Conservation (phyloP, 1,140 invertebrate genomes). For the Saccostrea echinata region DNA sequence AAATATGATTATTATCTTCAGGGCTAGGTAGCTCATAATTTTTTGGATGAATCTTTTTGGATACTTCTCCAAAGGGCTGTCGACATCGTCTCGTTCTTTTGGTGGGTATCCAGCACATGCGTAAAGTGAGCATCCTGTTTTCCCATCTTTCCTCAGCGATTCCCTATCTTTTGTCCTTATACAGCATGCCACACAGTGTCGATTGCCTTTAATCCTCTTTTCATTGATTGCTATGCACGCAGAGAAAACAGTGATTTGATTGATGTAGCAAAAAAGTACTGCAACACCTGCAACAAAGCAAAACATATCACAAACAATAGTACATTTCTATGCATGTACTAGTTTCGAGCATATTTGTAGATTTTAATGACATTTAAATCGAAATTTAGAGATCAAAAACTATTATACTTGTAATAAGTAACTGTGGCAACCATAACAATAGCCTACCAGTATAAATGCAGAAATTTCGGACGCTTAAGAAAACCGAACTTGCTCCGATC, state of each 20-base stretch:
- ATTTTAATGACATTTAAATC: too few relatives aligned
- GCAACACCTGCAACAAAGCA: constrained; percentile 50
- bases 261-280: constrained; percentile 59
- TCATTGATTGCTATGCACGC: constrained; percentile 56
- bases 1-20: constrained; percentile 85
- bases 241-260: constrained; percentile 54
- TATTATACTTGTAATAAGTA: too few relatives aligned
- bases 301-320: background rate
- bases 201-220: constrained; percentile 43
- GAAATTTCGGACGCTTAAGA: constrained; percentile 96
- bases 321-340: too few relatives aligned
- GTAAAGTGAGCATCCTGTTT: constrained; percentile 43
- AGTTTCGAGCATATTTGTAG: too few relatives aligned
- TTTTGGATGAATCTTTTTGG: constrained; percentile 50
- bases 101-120: constrained; percentile 42
- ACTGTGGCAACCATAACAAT: background rate
- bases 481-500: constrained; percentile 95
- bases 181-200: constrained; percentile 57
- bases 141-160: constrained; percentile 24
- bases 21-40: constrained; percentile 4
- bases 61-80: constrained; percentile 46
- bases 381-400: too few relatives aligned
- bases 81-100: constrained; percentile 43
- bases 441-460: constrained; percentile 94
- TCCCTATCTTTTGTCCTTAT: constrained; percentile 33